Conservation (phyloP, 2,888 invertebrate genomes). For the Drosophila diplacantha region DNA sequence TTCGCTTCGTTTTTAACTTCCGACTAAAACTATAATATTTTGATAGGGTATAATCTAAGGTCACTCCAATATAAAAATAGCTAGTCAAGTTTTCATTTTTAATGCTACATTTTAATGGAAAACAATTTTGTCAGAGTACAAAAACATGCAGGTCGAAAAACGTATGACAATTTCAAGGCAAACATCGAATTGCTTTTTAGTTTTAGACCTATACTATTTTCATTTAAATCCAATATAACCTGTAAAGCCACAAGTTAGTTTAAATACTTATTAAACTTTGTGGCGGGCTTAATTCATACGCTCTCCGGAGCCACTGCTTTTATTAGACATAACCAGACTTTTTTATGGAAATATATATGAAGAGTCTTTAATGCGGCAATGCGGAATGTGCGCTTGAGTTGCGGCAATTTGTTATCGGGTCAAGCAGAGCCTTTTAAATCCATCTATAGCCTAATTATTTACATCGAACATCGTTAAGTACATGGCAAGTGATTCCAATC, state of each 20-base stretch:
- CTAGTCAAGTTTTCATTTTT: not conserved
- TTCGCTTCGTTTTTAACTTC: no score
- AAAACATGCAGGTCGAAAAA: slow-evolving; percentile 4
- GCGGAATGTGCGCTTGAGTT: slow-evolving; percentile 37
- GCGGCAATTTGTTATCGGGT: slow-evolving; percentile 17
- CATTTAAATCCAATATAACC: slow-evolving; percentile 6
- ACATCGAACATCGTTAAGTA: slow-evolving; percentile 60
- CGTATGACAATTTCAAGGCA: slow-evolving; percentile 12
- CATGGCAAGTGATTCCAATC: slow-evolving; percentile 60
- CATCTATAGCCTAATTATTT: slow-evolving; percentile 41
- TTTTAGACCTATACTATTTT: not conserved
- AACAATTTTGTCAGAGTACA: slow-evolving; percentile 9
- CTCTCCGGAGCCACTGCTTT: not conserved
- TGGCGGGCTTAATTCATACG: not conserved
- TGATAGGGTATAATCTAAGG: not conserved
- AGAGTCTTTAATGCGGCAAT: slow-evolving; percentile 31
- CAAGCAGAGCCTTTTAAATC: slow-evolving; percentile 14
- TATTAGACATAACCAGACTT: slow-evolving; percentile 2
- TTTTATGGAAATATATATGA: slow-evolving; percentile 4
- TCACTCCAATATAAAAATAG: not conserved
- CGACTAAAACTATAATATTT: no score
- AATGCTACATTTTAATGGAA: slow-evolving; percentile 4
- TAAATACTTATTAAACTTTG: not conserved
- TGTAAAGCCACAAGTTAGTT: not conserved
- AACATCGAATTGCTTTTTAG: slow-evolving; percentile 1